Evolutionary conservation across 1,140 invertebrate species (phyloP).

Genomic region (Drosophila simulans): DNA sequence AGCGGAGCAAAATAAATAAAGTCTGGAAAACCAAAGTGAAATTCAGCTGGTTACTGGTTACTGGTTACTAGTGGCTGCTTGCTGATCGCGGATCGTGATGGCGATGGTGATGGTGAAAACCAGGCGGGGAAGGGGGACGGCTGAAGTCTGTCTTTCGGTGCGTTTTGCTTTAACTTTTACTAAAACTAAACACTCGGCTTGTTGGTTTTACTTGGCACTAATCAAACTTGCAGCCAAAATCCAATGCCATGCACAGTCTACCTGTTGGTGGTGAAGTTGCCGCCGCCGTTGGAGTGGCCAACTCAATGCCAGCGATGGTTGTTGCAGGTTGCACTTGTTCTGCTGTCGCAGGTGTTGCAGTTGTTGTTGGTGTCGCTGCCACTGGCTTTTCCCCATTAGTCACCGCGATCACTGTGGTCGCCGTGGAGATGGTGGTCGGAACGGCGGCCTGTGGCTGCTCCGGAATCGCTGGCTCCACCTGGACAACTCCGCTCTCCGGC

Average conservation of each 20-base stretch:
- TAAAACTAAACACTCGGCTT: slow-evolving; percentile 50
- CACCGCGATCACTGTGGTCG: slow-evolving; percentile 45
- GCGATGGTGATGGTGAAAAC: slow-evolving; percentile 38
- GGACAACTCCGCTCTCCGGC: slow-evolving; percentile 41
- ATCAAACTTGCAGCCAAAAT: slow-evolving; percentile 44
- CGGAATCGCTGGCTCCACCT: slow-evolving; percentile 48
- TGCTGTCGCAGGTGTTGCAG: slow-evolving; percentile 26
- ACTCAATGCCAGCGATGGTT: slow-evolving; percentile 42
- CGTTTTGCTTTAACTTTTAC: slow-evolving; percentile 75
- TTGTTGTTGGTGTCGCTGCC: slow-evolving; percentile 18
- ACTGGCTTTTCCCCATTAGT: slow-evolving; percentile 44
- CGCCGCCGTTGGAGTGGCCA: slow-evolving; percentile 32
- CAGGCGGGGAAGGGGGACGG: neutral
- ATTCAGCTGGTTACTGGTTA: slow-evolving; percentile 39
- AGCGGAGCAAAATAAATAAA: slow-evolving; percentile 76
- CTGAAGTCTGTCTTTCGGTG: slow-evolving; percentile 42
- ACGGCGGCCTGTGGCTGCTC: slow-evolving; percentile 21
- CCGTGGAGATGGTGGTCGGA: slow-evolving; percentile 12
- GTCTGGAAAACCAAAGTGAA: slow-evolving; percentile 73
- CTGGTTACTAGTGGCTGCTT: neutral
- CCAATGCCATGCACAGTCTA: slow-evolving; percentile 48
- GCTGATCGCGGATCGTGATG: slow-evolving; percentile 17
- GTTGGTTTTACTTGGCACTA: slow-evolving; percentile 44
- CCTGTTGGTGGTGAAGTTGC: slow-evolving; percentile 36
- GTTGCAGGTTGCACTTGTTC: slow-evolving; percentile 64